Percentiles rank a stretch among this genome's conserved stretches.
Evolutionary conservation across 2,113 vertebrate species (phyloP).

Genomic region (Carassius gibelio): DNA sequence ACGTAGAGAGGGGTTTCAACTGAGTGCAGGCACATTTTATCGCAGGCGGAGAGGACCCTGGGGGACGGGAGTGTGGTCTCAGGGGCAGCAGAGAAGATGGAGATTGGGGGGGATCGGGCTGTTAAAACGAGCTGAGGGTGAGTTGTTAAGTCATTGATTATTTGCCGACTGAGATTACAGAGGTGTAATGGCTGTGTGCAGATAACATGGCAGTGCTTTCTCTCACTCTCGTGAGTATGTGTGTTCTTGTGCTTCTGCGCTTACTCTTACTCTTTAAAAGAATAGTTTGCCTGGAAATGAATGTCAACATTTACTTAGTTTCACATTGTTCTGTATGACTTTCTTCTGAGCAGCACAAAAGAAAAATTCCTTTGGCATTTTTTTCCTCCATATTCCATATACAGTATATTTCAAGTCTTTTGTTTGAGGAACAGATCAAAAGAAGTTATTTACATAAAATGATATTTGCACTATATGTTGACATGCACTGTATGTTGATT

Average conservation of each 20-base stretch:
- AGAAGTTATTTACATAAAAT: background rate
- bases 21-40: slow-evolving; percentile 30
- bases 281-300: background rate
- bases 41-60: slow-evolving; percentile 37
- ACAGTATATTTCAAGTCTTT: background rate
- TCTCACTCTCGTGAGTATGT: background rate
- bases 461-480: background rate
- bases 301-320: background rate
- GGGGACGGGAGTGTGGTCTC: slow-evolving; percentile 38
- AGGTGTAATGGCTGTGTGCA: slow-evolving; percentile 49
- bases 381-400: background rate
- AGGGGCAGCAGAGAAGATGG: slow-evolving; percentile 27
- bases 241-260: background rate
- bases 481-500: background rate
- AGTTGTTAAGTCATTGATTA: slow-evolving; percentile 60
- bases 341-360: background rate
- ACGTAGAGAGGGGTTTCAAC: slow-evolving; percentile 19
- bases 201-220: slow-evolving; percentile 48
- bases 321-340: background rate
- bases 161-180: slow-evolving; percentile 53
- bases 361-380: background rate
- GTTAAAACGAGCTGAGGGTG: slow-evolving; percentile 50
- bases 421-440: background rate
- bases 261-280: background rate
- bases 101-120: slow-evolving; percentile 44